Evolutionary conservation across 2,888 invertebrate genomes (phyloP).

Genomic region (Agonum fuliginosum): DNA sequence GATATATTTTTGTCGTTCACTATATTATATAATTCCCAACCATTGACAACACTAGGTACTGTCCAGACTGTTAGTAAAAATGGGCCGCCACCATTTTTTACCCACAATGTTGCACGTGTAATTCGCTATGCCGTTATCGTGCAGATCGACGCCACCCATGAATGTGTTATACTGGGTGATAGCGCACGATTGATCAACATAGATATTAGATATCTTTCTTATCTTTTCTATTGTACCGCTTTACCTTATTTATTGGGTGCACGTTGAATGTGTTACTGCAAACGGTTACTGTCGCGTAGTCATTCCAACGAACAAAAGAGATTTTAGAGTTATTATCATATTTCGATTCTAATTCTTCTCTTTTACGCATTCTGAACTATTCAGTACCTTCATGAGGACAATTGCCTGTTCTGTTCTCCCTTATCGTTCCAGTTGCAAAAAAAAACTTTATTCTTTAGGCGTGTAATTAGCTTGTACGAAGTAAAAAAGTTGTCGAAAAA

Average conservation of each 20-base stretch:
- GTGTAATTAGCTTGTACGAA: constrained; percentile 60
- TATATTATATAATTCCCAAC: constrained; percentile 22
- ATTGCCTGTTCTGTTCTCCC: constrained; percentile 1
- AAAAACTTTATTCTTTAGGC: constrained; percentile 31
- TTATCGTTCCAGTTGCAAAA: background rate
- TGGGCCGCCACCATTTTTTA: constrained; percentile 24
- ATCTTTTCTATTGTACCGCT: constrained; percentile 11
- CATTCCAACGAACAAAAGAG: constrained; percentile 2
- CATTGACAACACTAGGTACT: constrained; percentile 17
- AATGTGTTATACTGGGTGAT: constrained; percentile 1
- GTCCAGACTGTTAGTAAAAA: constrained; percentile 1
- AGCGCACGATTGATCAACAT: background rate
- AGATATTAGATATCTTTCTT: constrained; percentile 1
- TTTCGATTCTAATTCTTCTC: background rate
- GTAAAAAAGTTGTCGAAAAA: constrained; percentile 64
- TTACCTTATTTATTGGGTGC: background rate
- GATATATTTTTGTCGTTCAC: constrained; percentile 14
- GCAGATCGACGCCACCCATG: constrained; percentile 5
- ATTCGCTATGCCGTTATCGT: constrained; percentile 2
- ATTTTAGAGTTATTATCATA: constrained; percentile 1
- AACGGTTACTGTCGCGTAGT: background rate
- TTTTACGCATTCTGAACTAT: background rate
- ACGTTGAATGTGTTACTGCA: constrained; percentile 1
- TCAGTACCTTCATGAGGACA: background rate
- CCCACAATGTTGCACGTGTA: constrained; percentile 1